Evolutionary conservation across 1,140 invertebrate genomes (phyloP).

Genomic region (Hyles vespertilio): DNA sequence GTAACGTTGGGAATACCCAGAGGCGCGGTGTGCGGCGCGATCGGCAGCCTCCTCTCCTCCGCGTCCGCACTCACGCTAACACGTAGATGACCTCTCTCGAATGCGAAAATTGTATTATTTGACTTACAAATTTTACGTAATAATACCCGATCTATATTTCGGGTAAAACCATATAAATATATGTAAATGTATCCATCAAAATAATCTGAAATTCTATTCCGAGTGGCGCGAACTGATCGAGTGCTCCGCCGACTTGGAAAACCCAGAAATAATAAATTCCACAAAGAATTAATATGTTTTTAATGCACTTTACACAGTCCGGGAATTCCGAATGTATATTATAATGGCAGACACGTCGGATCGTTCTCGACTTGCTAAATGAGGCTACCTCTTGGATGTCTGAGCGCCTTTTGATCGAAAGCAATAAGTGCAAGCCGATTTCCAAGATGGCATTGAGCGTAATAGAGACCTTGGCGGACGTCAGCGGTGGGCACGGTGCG

Average conservation of each 20-base stretch:
- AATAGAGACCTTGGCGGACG: conserved; percentile 41
- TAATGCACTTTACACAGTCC: conserved; percentile 31
- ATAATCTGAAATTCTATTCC: conserved; percentile 15
- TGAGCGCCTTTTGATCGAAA: no score
- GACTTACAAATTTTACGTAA: conserved; percentile 6
- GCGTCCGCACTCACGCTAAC: not conserved
- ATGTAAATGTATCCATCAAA: conserved; percentile 34
- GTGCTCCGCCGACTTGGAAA: conserved; percentile 24
- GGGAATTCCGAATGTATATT: conserved; percentile 30
- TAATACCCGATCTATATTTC: not conserved
- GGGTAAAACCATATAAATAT: conserved; percentile 35
- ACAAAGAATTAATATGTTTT: conserved; percentile 28
- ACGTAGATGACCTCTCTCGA: not conserved
- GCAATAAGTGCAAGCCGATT: not conserved
- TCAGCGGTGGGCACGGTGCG: conserved; percentile 24
- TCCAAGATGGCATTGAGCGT: conserved; percentile 23
- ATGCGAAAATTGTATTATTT: not conserved
- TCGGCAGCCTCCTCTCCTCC: not conserved
- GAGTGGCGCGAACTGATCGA: not conserved
- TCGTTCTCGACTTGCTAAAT: not conserved
- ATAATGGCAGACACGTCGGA: conserved; percentile 4
- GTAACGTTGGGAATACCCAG: conserved; percentile 30
- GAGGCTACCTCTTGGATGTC: not conserved
- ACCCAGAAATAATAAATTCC: conserved; percentile 29
- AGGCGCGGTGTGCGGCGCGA: not conserved